Conservation (phyloP, 2,888 invertebrate genomes). For the Andrena trimmerana region DNA sequence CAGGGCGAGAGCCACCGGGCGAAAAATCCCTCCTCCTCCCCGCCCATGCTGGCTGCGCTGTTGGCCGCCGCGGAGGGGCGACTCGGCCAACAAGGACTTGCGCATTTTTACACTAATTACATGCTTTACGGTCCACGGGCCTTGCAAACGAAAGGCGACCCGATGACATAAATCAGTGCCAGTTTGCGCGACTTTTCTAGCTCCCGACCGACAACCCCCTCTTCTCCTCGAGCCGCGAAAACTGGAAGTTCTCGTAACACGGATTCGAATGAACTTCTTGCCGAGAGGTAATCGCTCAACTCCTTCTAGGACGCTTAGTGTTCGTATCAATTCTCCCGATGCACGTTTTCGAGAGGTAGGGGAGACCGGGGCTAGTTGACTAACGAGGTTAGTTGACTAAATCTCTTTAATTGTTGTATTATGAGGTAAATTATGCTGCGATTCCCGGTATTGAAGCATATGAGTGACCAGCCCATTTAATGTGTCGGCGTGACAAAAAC, state of each 20-base stretch:
- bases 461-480: no score
- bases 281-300: conserved; percentile 5
- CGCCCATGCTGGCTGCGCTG: conserved; percentile 9
- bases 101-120: conserved; percentile 57
- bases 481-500: no score
- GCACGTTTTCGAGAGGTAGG: no score
- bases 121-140: conserved; percentile 46
- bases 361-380: no score
- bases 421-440: no score
- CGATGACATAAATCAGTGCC: conserved; percentile 55
- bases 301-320: neutral
- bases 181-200: conserved; percentile 45
- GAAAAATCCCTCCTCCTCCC: conserved; percentile 61
- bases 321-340: no score
- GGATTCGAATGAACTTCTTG: neutral
- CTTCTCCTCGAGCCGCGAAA: neutral
- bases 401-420: no score
- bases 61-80: neutral
- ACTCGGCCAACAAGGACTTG: conserved; percentile 21
- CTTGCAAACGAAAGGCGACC: conserved; percentile 46
- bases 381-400: no score
- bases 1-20: conserved; percentile 72
- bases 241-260: conserved; percentile 24
- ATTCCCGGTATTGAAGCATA: no score
- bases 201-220: no score